Percentiles rank a stretch among this genome's conserved stretches.
Conservation (phyloP, 2,797 vertebrate genomes). For the Spinibarbus caldwelli region DNA sequence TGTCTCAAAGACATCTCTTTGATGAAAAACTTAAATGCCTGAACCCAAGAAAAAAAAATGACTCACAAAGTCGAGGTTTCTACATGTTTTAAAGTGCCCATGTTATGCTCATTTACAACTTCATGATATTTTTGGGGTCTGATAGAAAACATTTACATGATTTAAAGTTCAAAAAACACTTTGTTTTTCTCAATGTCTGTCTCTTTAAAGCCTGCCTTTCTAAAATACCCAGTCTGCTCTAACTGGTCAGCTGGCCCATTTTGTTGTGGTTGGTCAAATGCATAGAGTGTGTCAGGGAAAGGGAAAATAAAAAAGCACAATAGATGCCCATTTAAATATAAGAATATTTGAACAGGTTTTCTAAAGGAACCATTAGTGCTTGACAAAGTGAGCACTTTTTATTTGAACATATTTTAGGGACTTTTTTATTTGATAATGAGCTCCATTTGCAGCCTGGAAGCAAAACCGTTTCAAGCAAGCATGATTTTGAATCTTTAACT, state of each 20-base stretch:
- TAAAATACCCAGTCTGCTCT: not conserved
- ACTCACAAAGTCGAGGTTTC: not conserved
- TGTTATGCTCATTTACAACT: not conserved
- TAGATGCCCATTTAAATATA: too few species aligned
- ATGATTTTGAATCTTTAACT: not conserved
- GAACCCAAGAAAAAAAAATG: not conserved
- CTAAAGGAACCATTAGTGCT: too few species aligned
- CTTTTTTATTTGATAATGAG: not conserved
- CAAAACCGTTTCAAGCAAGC: not conserved
- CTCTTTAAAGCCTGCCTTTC: not conserved
- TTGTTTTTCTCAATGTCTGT: not conserved
- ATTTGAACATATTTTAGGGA: not conserved
- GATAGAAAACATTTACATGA: constrained; percentile 21
- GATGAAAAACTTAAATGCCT: constrained; percentile 26
- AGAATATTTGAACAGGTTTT: too few species aligned
- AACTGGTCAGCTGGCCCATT: not conserved
- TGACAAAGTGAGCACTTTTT: not conserved
- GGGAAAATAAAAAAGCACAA: too few species aligned
- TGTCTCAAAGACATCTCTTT: constrained; percentile 36
- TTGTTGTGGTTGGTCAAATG: not conserved
- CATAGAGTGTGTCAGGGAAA: too few species aligned
- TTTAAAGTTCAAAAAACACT: not conserved
- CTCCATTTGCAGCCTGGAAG: not conserved
- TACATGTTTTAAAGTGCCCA: not conserved
- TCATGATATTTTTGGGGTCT: not conserved